Percentiles rank a stretch among this genome's conserved stretches.
Conservation (phyloP, 1,140 invertebrate genomes). For the Spodoptera frugiperda region DNA sequence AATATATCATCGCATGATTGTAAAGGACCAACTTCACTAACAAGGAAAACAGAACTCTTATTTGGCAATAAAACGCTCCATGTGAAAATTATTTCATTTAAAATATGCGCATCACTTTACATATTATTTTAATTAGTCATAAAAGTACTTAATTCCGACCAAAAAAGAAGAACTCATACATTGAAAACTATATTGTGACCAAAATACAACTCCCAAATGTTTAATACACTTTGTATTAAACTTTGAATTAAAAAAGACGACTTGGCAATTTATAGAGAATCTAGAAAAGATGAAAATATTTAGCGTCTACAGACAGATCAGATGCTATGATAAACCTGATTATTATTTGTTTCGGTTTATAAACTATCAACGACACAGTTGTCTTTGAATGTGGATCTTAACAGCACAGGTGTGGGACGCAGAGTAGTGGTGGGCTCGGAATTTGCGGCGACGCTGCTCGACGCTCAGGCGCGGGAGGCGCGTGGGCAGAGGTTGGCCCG, state of each 20-base stretch:
- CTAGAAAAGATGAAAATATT: too few species aligned
- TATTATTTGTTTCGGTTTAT: neutral
- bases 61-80: neutral
- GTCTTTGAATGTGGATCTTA: slow-evolving; percentile 22
- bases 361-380: neutral
- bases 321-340: neutral
- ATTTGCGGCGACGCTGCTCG: slow-evolving; percentile 69
- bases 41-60: neutral
- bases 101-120: slow-evolving; percentile 27
- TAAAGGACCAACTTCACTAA: slow-evolving; percentile 21
- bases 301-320: neutral
- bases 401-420: slow-evolving; percentile 53
- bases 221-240: too few species aligned
- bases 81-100: neutral
- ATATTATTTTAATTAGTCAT: neutral
- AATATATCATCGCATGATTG: neutral
- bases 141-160: neutral
- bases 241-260: too few species aligned
- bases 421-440: slow-evolving; percentile 71
- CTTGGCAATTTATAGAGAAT: too few species aligned
- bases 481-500: slow-evolving; percentile 64
- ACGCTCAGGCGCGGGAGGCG: slow-evolving; percentile 60
- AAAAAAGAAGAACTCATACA: slow-evolving; percentile 2
- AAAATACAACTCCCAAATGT: too few species aligned
- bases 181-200: too few species aligned